Evolutionary conservation across 2,888 invertebrate genomes (phyloP).

Genomic region (Caenorhabditis imperialis): DNA sequence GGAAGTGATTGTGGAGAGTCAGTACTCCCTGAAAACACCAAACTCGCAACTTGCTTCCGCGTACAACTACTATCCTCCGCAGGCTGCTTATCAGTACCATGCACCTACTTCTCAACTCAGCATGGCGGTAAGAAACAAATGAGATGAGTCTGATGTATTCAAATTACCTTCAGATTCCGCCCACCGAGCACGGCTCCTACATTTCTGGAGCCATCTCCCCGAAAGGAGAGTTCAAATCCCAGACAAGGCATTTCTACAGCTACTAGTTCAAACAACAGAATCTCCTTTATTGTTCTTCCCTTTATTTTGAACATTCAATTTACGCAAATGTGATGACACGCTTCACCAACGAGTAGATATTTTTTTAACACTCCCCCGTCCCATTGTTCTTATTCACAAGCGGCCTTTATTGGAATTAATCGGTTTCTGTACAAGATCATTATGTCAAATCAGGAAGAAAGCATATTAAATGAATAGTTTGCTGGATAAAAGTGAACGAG

Average conservation of each 20-base stretch:
- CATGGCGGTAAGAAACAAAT: slow-evolving; percentile 41
- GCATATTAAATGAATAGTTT: slow-evolving; percentile 4
- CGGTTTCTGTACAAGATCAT: slow-evolving; percentile 43
- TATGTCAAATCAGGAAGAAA: slow-evolving; percentile 3
- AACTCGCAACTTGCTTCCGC: slow-evolving; percentile 15
- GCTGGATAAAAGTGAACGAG: no score
- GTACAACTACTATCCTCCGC: slow-evolving; percentile 44
- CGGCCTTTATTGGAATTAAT: slow-evolving; percentile 5
- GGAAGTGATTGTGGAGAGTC: slow-evolving; percentile 32
- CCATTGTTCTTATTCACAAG: slow-evolving; percentile 6
- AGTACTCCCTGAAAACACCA: slow-evolving; percentile 36
- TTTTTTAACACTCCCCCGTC: slow-evolving; percentile 1
- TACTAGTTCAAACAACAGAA: slow-evolving; percentile 48
- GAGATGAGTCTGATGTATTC: not conserved
- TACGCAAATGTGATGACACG: slow-evolving; percentile 35
- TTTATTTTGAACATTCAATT: slow-evolving; percentile 13
- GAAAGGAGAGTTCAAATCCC: slow-evolving; percentile 58
- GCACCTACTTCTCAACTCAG: slow-evolving; percentile 31
- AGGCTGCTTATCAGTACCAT: slow-evolving; percentile 18
- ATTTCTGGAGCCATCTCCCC: slow-evolving; percentile 55
- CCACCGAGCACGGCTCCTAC: slow-evolving; percentile 53
- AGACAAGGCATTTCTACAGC: slow-evolving; percentile 66
- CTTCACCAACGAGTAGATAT: slow-evolving; percentile 37
- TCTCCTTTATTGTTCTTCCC: slow-evolving; percentile 32
- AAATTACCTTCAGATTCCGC: slow-evolving; percentile 33